Percentiles rank a stretch among this genome's conserved stretches.
Evolutionary conservation across 2,113 vertebrate genomes (phyloP).

Genomic region (Ranitomeya imitator): DNA sequence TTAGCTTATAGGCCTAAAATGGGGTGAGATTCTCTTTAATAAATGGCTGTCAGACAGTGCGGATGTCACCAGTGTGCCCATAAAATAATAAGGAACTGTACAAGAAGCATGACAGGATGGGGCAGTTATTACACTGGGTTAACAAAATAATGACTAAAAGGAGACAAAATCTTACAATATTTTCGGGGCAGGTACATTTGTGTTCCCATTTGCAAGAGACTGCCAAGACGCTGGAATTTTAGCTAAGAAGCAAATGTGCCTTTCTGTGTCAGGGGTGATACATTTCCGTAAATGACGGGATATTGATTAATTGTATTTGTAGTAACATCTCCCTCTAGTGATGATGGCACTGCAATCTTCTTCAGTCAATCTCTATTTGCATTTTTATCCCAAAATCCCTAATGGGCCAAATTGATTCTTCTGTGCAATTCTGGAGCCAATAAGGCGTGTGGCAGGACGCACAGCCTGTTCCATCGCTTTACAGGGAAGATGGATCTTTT

Average conservation of each 20-base stretch:
- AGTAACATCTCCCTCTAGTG: conserved; percentile 51
- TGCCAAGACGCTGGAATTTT: background rate
- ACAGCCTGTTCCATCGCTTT: background rate
- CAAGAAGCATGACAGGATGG: background rate
- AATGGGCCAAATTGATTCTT: conserved; percentile 13
- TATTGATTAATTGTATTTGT: conserved; percentile 27
- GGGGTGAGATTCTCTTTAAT: too few species aligned
- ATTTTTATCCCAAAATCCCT: conserved; percentile 23
- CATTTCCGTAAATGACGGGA: background rate
- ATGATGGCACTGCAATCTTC: background rate
- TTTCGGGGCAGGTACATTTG: background rate
- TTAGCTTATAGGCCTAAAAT: too few species aligned
- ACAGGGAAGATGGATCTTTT: conserved; percentile 18
- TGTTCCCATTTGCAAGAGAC: background rate
- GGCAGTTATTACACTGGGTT: background rate
- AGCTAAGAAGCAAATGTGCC: background rate
- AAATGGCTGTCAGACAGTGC: too few species aligned
- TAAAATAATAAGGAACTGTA: too few species aligned
- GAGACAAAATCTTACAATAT: background rate
- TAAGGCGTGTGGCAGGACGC: conserved; percentile 25
- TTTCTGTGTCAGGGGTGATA: background rate
- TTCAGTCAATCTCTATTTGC: background rate
- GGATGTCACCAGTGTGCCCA: too few species aligned
- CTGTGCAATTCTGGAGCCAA: conserved; percentile 6
- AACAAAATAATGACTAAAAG: background rate